Evolutionary conservation across 1,140 invertebrate genomes (phyloP).

Genomic region (Coelopa frigida): DNA sequence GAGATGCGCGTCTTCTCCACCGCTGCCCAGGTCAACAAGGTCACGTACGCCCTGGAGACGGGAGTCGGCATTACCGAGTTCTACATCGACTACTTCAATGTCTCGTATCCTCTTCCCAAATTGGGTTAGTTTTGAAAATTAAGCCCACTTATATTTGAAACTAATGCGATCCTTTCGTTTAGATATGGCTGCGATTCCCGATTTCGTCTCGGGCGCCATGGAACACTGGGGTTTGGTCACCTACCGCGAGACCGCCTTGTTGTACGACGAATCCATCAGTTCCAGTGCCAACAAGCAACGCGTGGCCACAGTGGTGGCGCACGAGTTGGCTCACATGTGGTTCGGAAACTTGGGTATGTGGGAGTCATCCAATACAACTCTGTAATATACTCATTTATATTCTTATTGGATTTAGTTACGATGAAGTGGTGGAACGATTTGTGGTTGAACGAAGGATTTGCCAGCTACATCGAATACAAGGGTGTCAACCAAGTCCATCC

Average conservation of each 20-base stretch:
- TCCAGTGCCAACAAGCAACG: slow-evolving; percentile 68
- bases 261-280: slow-evolving; percentile 61
- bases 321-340: slow-evolving; percentile 92
- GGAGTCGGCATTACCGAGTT: slow-evolving; percentile 74
- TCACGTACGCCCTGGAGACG: slow-evolving; percentile 68
- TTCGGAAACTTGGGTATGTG: slow-evolving; percentile 73
- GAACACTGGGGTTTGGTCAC: slow-evolving; percentile 90
- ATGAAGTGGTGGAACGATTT: slow-evolving; percentile 91
- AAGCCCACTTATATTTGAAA: slow-evolving; percentile 22
- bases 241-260: slow-evolving; percentile 72
- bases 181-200: slow-evolving; percentile 90
- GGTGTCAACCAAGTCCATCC: slow-evolving; percentile 63
- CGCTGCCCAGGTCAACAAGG: slow-evolving; percentile 65
- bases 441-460: slow-evolving; percentile 91
- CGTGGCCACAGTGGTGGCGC: slow-evolving; percentile 74
- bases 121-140: too few species aligned
- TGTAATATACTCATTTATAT: slow-evolving; percentile 1
- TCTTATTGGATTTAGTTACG: slow-evolving; percentile 58
- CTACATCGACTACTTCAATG: slow-evolving; percentile 80
- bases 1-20: slow-evolving; percentile 67
- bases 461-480: slow-evolving; percentile 78
- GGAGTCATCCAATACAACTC: neutral
- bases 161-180: too few species aligned
- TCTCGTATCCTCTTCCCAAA: slow-evolving; percentile 81
- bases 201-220: slow-evolving; percentile 92